Conservation (phyloP, 2,113 vertebrate genomes). For the Hepsetus odoe region DNA sequence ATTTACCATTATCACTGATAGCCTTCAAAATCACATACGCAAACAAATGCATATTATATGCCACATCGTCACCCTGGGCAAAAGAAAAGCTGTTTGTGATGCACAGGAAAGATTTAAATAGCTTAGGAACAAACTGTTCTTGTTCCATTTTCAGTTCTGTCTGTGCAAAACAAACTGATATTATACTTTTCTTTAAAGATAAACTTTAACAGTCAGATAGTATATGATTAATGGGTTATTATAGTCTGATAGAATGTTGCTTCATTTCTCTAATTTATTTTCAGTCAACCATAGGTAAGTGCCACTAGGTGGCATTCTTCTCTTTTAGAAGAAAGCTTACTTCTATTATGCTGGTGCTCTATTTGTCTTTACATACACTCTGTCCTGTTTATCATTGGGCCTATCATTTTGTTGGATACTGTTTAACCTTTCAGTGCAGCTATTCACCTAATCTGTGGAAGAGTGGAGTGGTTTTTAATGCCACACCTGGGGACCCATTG, state of each 20-base stretch:
- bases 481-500: no score
- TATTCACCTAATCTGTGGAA: no score
- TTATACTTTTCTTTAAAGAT: neutral
- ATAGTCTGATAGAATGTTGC: neutral
- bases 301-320: constrained; percentile 45
- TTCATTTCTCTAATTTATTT: neutral
- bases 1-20: neutral
- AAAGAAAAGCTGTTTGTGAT: constrained; percentile 18
- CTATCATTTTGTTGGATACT: neutral
- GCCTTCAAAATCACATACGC: constrained; percentile 11
- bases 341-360: neutral
- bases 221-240: neutral
- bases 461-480: no score
- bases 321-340: neutral
- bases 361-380: neutral
- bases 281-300: neutral
- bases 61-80: constrained; percentile 1
- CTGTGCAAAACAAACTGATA: neutral
- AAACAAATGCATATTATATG: constrained; percentile 13
- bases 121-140: neutral
- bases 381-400: neutral
- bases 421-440: no score
- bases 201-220: neutral
- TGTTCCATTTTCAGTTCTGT: neutral
- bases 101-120: neutral